Percentiles rank a stretch among this genome's conserved stretches.
phyloP scores from a whole-genome alignment of 1,140 invertebrate genomes.

The Platyscapa corneri region DNA sequence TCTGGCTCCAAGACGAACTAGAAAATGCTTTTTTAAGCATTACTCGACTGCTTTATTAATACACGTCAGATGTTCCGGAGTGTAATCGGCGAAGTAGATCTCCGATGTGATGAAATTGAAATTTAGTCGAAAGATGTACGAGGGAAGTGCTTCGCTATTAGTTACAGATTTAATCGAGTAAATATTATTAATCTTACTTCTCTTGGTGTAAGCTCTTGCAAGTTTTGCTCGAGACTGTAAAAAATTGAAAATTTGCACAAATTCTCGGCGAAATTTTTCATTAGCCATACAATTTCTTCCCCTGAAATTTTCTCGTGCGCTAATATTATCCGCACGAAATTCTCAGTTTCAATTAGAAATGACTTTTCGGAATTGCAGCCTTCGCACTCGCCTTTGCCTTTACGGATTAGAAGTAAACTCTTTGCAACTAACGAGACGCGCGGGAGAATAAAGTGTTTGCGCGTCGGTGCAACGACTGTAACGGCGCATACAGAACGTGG shows the following conservation, averaged over 20 bases:
- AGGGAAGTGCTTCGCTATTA: not conserved
- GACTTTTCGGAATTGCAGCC: no score
- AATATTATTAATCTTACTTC: not conserved
- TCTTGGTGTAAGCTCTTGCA: not conserved
- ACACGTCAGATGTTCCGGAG: not conserved
- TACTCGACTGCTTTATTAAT: not conserved
- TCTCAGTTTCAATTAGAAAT: no score
- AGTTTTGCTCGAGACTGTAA: not conserved
- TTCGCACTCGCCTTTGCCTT: not conserved
- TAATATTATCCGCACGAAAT: no score
- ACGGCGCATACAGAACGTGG: not conserved
- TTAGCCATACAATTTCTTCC: no score
- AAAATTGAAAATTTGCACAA: not conserved
- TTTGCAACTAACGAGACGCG: not conserved
- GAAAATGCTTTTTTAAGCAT: not conserved
- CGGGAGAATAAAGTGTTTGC: conserved; percentile 7
- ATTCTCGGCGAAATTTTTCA: not conserved
- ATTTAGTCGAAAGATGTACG: not conserved
- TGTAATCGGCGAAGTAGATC: not conserved
- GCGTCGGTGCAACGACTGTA: conserved; percentile 25
- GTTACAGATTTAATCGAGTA: no score
- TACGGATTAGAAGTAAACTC: not conserved
- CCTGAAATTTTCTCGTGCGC: no score
- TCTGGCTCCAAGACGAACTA: not conserved
- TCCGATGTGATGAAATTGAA: not conserved